Conservation (phyloP, 2,888 invertebrate species). For the Diaphora mendica region DNA sequence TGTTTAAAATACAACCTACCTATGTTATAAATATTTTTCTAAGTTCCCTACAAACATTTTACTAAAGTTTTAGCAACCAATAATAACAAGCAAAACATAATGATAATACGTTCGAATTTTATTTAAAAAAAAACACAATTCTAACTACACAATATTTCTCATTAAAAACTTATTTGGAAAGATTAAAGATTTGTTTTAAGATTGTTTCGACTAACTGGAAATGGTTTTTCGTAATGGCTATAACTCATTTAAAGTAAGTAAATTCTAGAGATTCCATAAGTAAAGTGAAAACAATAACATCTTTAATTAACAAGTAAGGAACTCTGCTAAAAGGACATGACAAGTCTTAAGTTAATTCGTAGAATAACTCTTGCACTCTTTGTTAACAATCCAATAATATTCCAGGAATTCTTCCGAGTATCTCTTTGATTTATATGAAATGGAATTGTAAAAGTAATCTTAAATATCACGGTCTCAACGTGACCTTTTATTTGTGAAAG, state of each 20-base stretch:
- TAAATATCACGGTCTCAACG: slow-evolving; percentile 63
- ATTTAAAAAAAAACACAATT: not conserved
- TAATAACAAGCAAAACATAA: not conserved
- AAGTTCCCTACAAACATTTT: not conserved
- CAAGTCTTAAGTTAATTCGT: slow-evolving; percentile 19
- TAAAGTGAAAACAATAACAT: not conserved
- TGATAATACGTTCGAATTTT: not conserved
- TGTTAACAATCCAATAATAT: slow-evolving; percentile 31
- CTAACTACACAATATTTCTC: too few relatives aligned
- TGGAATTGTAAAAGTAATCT: slow-evolving; percentile 54
- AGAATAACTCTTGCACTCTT: slow-evolving; percentile 19
- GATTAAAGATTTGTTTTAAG: not conserved
- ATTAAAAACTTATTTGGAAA: not conserved
- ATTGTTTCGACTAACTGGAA: not conserved
- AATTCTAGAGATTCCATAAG: not conserved
- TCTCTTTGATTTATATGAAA: slow-evolving; percentile 49
- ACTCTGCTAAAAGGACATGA: not conserved
- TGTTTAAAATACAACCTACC: not conserved
- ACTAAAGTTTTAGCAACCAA: not conserved
- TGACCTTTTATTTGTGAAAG: slow-evolving; percentile 63
- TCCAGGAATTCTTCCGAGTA: slow-evolving; percentile 37
- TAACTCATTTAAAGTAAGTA: not conserved
- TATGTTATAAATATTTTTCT: not conserved
- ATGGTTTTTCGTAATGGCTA: not conserved
- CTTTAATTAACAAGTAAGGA: not conserved